Evolutionary conservation across 2,888 invertebrate genomes (phyloP).

Genomic region (Sipha maydis): DNA sequence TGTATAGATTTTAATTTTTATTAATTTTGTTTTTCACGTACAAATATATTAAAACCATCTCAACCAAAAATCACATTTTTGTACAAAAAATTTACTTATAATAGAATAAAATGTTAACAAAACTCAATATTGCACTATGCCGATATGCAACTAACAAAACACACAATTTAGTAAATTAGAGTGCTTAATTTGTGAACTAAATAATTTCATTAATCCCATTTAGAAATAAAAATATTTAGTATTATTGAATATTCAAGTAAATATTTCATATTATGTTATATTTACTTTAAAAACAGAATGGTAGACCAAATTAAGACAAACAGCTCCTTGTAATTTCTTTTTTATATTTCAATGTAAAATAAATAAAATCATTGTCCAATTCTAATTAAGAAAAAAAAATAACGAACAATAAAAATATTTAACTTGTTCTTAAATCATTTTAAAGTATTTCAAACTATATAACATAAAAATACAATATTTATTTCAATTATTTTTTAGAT

Average conservation of each 20-base stretch:
- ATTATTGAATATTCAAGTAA: no score
- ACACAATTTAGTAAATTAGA: background rate
- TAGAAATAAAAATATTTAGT: background rate
- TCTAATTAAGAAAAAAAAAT: background rate
- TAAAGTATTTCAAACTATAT: no score
- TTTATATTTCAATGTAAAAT: background rate
- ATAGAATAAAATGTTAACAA: conserved; percentile 32
- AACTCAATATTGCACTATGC: conserved; percentile 32
- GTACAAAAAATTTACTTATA: conserved; percentile 52
- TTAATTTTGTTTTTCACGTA: conserved; percentile 49
- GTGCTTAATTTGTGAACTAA: conserved; percentile 27
- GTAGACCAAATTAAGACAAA: background rate
- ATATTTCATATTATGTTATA: background rate
- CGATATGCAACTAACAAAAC: conserved; percentile 24
- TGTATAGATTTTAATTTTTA: conserved; percentile 23
- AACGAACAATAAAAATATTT: background rate
- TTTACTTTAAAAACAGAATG: background rate
- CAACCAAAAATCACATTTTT: conserved; percentile 47
- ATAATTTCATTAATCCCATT: background rate
- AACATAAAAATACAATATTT: background rate
- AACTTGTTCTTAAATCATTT: background rate
- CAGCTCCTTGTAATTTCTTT: background rate
- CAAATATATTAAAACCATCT: conserved; percentile 60
- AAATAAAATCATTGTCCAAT: background rate
- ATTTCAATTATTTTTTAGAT: background rate